These are phyloP conservation scores for Neoascia interrupta DNA, from an alignment of 2,888 invertebrate genomes.

Conservation along the genomic window DNA sequence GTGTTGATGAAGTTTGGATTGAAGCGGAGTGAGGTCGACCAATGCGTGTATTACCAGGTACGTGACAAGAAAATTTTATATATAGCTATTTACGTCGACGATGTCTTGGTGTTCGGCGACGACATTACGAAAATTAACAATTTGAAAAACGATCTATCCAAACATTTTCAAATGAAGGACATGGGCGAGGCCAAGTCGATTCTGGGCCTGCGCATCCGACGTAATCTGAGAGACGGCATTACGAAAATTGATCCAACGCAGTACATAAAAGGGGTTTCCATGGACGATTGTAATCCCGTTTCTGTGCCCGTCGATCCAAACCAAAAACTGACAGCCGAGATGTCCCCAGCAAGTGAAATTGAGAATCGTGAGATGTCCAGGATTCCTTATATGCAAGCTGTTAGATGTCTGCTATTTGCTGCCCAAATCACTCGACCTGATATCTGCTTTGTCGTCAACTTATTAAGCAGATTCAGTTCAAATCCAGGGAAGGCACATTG, in stretches of 20 bases:
- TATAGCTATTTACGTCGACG: background rate
- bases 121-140: background rate
- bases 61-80: background rate
- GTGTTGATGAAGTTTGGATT: background rate
- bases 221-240: background rate
- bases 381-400: too few relatives aligned
- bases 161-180: background rate
- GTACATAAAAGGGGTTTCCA: background rate
- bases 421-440: slow-evolving; percentile 6
- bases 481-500: background rate
- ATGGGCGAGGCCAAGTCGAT: slow-evolving; percentile 4
- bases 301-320: background rate
- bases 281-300: background rate
- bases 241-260: background rate
- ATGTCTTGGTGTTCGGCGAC: background rate
- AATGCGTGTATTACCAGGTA: background rate
- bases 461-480: background rate
- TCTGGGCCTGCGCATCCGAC: background rate
- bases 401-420: slow-evolving; percentile 1
- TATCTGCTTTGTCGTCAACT: background rate
- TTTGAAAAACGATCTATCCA: background rate
- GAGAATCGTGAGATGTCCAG: background rate
- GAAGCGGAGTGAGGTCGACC: background rate
- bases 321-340: background rate
- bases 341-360: background rate